phyloP scores from a whole-genome alignment of 2,888 invertebrate species.

The Parapristionchus giblindavisi region DNA sequence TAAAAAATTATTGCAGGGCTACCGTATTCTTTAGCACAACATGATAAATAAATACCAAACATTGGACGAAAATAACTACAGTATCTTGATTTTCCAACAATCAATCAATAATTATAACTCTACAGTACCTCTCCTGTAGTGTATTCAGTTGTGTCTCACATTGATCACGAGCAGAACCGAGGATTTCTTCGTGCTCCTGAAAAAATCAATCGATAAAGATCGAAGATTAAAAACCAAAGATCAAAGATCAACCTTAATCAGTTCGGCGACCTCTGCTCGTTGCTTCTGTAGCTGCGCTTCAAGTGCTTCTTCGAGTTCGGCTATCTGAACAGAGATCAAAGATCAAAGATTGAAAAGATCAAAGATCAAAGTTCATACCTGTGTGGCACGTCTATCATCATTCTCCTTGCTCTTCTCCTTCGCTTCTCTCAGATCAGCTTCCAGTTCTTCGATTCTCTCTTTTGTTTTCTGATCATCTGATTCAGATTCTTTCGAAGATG shows the following conservation, averaged over 20 bases:
- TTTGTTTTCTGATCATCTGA: slow-evolving; percentile 3
- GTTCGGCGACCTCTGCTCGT: slow-evolving; percentile 30
- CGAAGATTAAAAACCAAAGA: not conserved
- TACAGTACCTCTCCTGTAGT: slow-evolving; percentile 7
- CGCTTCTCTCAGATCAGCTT: slow-evolving; percentile 16
- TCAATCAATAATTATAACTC: not conserved
- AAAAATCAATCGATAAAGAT: not conserved
- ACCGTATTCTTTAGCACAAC: no score
- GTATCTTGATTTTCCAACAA: not conserved
- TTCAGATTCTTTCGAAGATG: not conserved
- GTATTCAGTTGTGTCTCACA: slow-evolving; percentile 23
- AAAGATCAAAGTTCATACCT: not conserved
- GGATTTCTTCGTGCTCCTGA: slow-evolving; percentile 37
- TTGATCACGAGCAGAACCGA: slow-evolving; percentile 18
- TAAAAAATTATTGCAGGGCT: not conserved
- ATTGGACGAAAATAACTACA: not conserved
- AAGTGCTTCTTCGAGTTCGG: slow-evolving; percentile 27
- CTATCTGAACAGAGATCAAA: slow-evolving; percentile 16
- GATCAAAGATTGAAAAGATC: not conserved
- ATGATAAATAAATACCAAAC: not conserved
- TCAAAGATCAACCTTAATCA: slow-evolving; percentile 30
- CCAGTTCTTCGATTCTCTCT: slow-evolving; percentile 23
- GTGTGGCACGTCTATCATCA: not conserved
- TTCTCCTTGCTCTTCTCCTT: slow-evolving; percentile 16
- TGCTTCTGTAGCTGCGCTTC: slow-evolving; percentile 1